Evolutionary conservation across 2,113 vertebrate species (phyloP).

Genomic region (Sminthopsis crassicaudata): DNA sequence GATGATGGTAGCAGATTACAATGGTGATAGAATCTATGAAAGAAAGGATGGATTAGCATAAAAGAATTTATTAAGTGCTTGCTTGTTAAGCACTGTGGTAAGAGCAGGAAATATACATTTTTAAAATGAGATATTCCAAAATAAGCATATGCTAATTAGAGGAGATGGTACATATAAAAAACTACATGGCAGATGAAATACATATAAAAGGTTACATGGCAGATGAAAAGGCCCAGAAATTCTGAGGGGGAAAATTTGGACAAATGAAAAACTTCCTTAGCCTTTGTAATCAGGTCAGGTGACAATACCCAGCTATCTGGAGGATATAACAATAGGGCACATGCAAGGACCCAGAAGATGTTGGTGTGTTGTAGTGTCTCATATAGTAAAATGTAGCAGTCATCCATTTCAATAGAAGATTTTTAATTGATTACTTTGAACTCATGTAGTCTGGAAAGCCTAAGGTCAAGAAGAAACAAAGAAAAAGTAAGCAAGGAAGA

Average conservation of each 20-base stretch:
- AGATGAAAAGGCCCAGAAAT: neutral
- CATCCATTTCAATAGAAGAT: neutral
- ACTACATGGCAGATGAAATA: neutral
- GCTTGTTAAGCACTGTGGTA: neutral
- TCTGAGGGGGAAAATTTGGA: neutral
- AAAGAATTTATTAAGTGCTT: neutral
- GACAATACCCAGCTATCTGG: neutral
- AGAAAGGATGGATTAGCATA: neutral
- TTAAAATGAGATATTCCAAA: neutral
- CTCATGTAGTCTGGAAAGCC: neutral
- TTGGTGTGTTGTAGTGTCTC: neutral
- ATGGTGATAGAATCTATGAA: neutral
- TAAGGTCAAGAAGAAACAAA: neutral
- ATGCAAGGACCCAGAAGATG: neutral
- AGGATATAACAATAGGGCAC: neutral
- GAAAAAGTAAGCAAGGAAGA: neutral
- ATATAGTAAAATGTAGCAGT: neutral
- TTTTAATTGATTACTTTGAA: neutral
- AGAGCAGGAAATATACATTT: neutral
- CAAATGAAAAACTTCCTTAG: neutral
- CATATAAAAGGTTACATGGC: neutral
- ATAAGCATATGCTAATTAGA: neutral
- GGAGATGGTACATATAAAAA: neutral
- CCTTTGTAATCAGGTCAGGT: neutral
- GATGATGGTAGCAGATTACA: neutral